Evolutionary conservation across 2,888 invertebrate genomes (phyloP).

Genomic region (Cremastinae sp.): DNA sequence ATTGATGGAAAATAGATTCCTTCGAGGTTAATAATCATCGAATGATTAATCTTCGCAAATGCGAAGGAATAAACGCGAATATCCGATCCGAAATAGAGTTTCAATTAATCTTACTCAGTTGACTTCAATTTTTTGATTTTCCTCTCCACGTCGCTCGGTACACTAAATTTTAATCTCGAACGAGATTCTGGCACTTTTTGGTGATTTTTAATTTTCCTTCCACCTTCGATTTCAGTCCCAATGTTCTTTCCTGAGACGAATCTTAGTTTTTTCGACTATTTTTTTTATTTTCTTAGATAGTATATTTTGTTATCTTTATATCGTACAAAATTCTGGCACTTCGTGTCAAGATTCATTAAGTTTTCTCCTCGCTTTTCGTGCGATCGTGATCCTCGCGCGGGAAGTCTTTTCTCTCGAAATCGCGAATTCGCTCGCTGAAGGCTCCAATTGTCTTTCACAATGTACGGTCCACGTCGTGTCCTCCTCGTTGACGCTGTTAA

Average conservation of each 20-base stretch:
- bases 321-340: not conserved
- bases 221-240: no score
- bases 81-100: not conserved
- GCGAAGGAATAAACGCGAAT: not conserved
- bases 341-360: not conserved
- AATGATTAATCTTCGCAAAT: conserved; percentile 4
- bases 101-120: not conserved
- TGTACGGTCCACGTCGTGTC: conserved; percentile 67
- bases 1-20: conserved; percentile 43
- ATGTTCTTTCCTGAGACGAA: no score
- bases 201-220: not conserved
- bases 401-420: conserved; percentile 37
- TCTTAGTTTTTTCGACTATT: no score
- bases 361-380: not conserved
- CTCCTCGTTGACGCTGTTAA: conserved; percentile 68
- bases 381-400: not conserved
- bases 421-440: conserved; percentile 32
- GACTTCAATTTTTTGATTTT: not conserved
- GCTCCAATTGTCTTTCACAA: conserved; percentile 61
- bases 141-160: not conserved
- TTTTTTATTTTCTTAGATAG: no score
- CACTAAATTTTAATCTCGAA: not conserved
- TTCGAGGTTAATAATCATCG: conserved; percentile 25
- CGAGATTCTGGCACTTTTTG: not conserved
- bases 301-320: not conserved